Evolutionary conservation across 1,140 invertebrate species (phyloP), one percentile per base, ranked within the genome.

Genomic region (Heliconius eleuchia): DNA sequence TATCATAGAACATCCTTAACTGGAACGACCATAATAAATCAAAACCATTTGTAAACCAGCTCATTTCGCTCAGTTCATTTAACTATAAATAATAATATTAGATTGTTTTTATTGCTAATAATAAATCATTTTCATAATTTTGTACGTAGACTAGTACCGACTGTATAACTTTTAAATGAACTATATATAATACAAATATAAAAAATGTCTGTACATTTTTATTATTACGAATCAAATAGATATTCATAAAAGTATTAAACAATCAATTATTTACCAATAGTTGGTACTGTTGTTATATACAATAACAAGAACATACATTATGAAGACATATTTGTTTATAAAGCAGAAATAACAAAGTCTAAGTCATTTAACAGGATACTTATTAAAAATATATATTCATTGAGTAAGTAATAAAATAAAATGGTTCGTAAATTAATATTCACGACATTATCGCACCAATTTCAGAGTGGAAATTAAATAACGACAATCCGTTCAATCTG

Each of bases 391-490:
- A 66, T 66, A 30, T 66, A 66, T 66, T 66, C 60, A 66, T 66
- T 30, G 60, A 30, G 27, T 30, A 66, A 27, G 60, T n/a, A 66
- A 66, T 9, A 66, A 16, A 5, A 66, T 27, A 27, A 66, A 66
- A 66, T 27, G 23, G 60, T 30, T 30, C 23, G 27, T 30, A 16
- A 66, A 66, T 66, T 66, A 66, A 74, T 30, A 74, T 55, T 74
- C 57, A 60, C 42, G 55, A 77, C 76, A 75, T 84, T 80, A 82
- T 78, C 73, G 60, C 77, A 74, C 60, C 74, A 85, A 88, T 82
- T 85, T 84, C 77, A 76, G 78, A 84, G 85, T 85, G 82, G 82
- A 90, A 87, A 91, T 89, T 89, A 89, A 89, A 88, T 88, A 86
- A 86, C 75, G 82, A 86, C 85, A 88, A 87, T 90, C 84, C 82